Evolutionary conservation across 2,888 invertebrate genomes (phyloP).

Genomic region (Panopea generosa): DNA sequence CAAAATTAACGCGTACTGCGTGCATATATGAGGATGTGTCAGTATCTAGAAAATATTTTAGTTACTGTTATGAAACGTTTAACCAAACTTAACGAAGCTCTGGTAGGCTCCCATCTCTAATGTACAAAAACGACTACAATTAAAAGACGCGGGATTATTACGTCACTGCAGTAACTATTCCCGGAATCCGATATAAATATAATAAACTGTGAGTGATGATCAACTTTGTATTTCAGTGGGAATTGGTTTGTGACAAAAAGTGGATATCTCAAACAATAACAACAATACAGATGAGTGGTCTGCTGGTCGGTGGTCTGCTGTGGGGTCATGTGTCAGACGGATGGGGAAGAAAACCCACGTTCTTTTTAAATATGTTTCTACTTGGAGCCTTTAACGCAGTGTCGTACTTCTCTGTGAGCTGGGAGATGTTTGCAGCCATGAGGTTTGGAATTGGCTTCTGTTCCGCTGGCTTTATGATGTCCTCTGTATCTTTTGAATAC

Average conservation of each 20-base stretch:
- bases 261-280: constrained; percentile 65
- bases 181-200: no score
- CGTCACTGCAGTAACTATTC: background rate
- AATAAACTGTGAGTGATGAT: no score
- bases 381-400: constrained; percentile 46
- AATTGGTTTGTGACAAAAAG: constrained; percentile 61
- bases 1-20: no score
- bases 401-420: constrained; percentile 62
- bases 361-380: constrained; percentile 45
- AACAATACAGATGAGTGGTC: constrained; percentile 69
- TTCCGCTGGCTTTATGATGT: constrained; percentile 47
- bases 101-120: no score
- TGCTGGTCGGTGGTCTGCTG: constrained; percentile 59
- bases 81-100: no score
- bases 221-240: constrained; percentile 71
- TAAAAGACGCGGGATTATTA: background rate
- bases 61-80: no score
- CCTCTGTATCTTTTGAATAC: constrained; percentile 53
- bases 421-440: constrained; percentile 71
- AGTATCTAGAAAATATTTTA: no score
- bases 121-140: no score
- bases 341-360: constrained; percentile 66
- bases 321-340: constrained; percentile 65
- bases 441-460: constrained; percentile 64
- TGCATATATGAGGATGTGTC: no score